Conservation (phyloP, 2,888 invertebrate genomes). For the Andricus curvator region DNA sequence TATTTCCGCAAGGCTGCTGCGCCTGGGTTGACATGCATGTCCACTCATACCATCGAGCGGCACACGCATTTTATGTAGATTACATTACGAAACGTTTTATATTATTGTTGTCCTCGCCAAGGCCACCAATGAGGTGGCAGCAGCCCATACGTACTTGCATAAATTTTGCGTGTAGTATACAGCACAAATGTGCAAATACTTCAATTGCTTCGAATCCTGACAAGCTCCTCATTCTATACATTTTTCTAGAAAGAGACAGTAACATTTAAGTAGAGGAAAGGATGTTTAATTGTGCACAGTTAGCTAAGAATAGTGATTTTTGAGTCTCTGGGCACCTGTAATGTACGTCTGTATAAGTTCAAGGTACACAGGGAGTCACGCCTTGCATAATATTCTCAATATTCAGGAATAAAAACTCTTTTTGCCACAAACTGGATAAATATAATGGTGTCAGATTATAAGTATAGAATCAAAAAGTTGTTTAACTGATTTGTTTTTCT, state of each 20-base stretch:
- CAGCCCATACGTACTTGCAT: slow-evolving; percentile 11
- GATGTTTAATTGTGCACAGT: no score
- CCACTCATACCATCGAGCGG: neutral
- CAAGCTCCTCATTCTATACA: neutral
- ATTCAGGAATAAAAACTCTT: neutral
- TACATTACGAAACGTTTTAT: slow-evolving; percentile 59
- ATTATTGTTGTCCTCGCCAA: slow-evolving; percentile 62
- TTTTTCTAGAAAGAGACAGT: neutral
- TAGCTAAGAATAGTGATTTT: no score
- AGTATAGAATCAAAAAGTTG: no score
- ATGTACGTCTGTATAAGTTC: no score
- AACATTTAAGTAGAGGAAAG: neutral
- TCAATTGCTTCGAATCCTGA: neutral
- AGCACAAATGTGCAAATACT: neutral
- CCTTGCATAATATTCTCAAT: neutral
- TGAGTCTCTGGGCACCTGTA: no score
- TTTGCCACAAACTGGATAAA: no score
- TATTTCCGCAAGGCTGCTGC: slow-evolving; percentile 29
- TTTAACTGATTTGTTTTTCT: no score
- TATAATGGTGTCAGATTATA: no score
- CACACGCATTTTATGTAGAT: slow-evolving; percentile 30
- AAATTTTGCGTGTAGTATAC: neutral
- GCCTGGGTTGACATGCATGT: slow-evolving; percentile 14
- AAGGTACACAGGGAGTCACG: no score
- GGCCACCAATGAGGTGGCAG: slow-evolving; percentile 52